Conservation (phyloP, 2,888 invertebrate genomes). For the Phyllotreta cruciferae region DNA sequence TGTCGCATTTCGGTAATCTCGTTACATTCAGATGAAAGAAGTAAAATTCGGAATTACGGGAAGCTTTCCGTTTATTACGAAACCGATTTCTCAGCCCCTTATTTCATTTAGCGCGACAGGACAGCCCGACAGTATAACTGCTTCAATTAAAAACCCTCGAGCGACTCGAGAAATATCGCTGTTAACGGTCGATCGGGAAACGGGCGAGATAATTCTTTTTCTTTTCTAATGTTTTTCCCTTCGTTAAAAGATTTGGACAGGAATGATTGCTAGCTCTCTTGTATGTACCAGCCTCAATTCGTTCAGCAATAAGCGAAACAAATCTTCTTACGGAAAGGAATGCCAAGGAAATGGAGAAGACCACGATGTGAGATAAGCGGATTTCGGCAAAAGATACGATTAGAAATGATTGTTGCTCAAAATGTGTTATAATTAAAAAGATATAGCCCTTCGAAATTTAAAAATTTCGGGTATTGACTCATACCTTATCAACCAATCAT, state of each 20-base stretch:
- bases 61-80: not conserved
- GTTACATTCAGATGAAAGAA: constrained; percentile 7
- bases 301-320: not conserved
- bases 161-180: constrained; percentile 8
- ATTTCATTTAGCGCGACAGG: constrained; percentile 4
- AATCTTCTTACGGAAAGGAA: no score
- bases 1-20: constrained; percentile 10
- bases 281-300: not conserved
- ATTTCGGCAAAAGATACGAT: no score
- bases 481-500: no score
- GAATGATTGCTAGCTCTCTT: constrained; percentile 2
- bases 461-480: no score
- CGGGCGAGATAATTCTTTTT: not conserved
- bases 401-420: no score
- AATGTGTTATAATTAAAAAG: no score
- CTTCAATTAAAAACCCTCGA: no score
- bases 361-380: no score
- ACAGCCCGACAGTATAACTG: not conserved
- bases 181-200: constrained; percentile 10
- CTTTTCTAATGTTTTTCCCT: constrained; percentile 1
- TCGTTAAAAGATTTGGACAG: not conserved
- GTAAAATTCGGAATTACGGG: not conserved
- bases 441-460: no score
- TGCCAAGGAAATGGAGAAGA: no score
- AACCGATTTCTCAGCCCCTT: not conserved